Percentiles rank a stretch among this genome's conserved stretches.
phyloP scores from a whole-genome alignment of 2,113 vertebrate species.

The Siniperca knerii region DNA sequence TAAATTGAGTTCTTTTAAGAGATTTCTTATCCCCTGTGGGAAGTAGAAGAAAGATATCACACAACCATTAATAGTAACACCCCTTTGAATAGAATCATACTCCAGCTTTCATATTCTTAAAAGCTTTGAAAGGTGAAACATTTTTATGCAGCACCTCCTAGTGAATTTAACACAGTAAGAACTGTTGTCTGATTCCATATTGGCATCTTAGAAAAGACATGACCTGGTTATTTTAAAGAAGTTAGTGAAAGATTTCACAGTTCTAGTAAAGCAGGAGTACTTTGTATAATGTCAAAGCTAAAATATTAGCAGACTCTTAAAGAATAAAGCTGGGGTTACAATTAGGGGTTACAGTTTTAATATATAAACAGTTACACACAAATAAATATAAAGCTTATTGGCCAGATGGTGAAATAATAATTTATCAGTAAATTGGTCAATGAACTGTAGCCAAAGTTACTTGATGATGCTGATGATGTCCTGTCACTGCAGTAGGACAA shows the following conservation, averaged over 20 bases:
- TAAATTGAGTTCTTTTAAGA: conserved; percentile 57
- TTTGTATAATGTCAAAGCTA: neutral
- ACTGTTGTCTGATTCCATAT: conserved; percentile 9
- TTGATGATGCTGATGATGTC: neutral
- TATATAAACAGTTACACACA: neutral
- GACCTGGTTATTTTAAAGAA: conserved; percentile 3
- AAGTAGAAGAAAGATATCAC: conserved; percentile 49
- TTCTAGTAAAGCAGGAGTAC: neutral
- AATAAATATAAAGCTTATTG: neutral
- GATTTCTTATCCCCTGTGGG: conserved; percentile 52
- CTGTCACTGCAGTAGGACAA: neutral
- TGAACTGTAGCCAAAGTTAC: neutral
- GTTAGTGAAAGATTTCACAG: neutral
- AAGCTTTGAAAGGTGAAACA: conserved; percentile 34
- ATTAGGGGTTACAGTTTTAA: neutral
- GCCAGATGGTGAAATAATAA: neutral
- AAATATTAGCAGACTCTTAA: neutral
- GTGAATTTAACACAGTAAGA: conserved; percentile 26
- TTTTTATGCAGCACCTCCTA: neutral
- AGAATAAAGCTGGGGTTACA: neutral
- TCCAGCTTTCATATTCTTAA: conserved; percentile 30
- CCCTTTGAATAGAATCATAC: conserved; percentile 43
- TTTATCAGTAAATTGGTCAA: neutral
- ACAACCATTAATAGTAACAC: conserved; percentile 29
- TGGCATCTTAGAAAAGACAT: neutral